These are phyloP conservation scores for Synanthedon andrenaeformis DNA, from an alignment of 2,888 invertebrate species.

Conservation along the genomic window DNA sequence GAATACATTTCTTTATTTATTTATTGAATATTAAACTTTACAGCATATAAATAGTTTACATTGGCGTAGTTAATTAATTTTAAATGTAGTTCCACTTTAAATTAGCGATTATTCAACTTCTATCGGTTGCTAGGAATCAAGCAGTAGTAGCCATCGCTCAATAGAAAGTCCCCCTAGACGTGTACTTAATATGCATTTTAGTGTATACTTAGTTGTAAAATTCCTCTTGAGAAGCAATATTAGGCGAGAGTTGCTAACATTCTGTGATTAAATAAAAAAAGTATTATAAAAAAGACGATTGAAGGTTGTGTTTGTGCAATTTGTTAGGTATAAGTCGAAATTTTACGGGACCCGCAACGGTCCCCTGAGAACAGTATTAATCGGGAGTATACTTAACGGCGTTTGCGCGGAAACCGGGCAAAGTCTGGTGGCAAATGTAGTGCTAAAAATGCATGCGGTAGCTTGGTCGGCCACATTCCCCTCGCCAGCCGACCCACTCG, in stretches of 20 bases:
- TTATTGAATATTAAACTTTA: too few species aligned
- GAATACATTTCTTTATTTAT: too few species aligned
- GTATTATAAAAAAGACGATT: slow-evolving; percentile 58
- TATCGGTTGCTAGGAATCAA: too few species aligned
- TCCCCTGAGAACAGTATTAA: slow-evolving; percentile 13
- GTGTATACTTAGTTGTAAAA: slow-evolving; percentile 10
- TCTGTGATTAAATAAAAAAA: slow-evolving; percentile 57
- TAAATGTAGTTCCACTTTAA: too few species aligned
- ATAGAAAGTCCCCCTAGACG: background rate
- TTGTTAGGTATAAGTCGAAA: slow-evolving; percentile 48
- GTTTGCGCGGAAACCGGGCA: slow-evolving; percentile 13
- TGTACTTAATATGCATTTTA: slow-evolving; percentile 6
- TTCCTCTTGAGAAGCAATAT: slow-evolving; percentile 48
- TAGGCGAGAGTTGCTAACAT: slow-evolving; percentile 22
- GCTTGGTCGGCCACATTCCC: slow-evolving; percentile 49
- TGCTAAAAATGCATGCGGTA: slow-evolving; percentile 59
- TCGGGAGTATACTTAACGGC: background rate
- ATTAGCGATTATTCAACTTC: too few species aligned
- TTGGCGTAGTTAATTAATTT: too few species aligned
- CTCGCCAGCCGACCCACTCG: slow-evolving; percentile 35
- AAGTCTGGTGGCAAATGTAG: slow-evolving; percentile 38
- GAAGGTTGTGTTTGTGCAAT: slow-evolving; percentile 69
- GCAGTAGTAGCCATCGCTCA: too few species aligned
- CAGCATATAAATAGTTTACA: too few species aligned
- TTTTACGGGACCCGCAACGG: slow-evolving; percentile 30